Conservation (phyloP, 2,888 invertebrate species). For the Eretmocerus hayati region DNA sequence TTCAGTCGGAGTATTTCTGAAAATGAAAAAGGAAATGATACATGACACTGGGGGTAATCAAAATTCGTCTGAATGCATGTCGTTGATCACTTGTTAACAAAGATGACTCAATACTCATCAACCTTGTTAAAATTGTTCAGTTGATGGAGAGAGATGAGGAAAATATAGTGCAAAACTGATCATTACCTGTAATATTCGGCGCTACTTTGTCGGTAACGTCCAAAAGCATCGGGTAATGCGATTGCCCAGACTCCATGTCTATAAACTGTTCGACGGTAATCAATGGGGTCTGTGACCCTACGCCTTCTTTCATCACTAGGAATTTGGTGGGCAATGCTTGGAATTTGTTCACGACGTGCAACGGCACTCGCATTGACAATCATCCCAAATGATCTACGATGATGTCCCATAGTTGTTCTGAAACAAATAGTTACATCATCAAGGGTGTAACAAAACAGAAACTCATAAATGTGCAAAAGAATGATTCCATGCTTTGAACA, state of each 20-base stretch:
- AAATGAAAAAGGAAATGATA: slow-evolving; percentile 21
- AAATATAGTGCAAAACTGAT: not conserved
- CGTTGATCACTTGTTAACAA: no score
- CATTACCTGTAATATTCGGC: slow-evolving; percentile 68
- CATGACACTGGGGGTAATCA: no score
- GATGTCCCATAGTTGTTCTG: slow-evolving; percentile 65
- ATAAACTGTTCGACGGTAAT: slow-evolving; percentile 53
- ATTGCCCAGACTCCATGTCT: slow-evolving; percentile 68
- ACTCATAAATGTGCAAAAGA: no score
- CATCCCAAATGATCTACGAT: slow-evolving; percentile 53
- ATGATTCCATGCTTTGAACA: no score
- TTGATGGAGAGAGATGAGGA: not conserved
- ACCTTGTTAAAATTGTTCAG: not conserved
- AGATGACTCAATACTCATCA: no score
- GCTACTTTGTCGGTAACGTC: slow-evolving; percentile 65
- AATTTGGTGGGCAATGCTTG: slow-evolving; percentile 28
- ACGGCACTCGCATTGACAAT: slow-evolving; percentile 33
- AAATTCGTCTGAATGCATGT: no score
- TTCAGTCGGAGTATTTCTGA: slow-evolving; percentile 72
- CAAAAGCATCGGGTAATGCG: slow-evolving; percentile 62
- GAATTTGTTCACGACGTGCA: slow-evolving; percentile 34
- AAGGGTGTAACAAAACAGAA: no score
- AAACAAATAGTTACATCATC: slow-evolving; percentile 33
- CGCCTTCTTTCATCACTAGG: slow-evolving; percentile 31
- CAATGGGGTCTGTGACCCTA: slow-evolving; percentile 30